Conservation (phyloP, 1,140 invertebrate genomes). For the Aradophagus sp. region DNA sequence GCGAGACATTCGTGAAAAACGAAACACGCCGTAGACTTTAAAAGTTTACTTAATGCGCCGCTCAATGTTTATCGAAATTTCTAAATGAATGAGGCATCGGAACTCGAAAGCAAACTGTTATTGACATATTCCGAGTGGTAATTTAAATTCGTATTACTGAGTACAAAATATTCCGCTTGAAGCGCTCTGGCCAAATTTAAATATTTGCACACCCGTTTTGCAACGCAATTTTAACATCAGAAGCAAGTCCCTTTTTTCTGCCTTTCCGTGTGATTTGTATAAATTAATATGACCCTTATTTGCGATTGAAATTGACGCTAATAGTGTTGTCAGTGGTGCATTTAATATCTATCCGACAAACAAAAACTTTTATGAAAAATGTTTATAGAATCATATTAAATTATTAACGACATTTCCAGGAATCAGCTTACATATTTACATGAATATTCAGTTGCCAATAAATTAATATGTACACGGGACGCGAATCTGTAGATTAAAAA, state of each 20-base stretch:
- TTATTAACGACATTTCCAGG: too few species aligned
- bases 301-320: too few species aligned
- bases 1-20: conserved; percentile 27
- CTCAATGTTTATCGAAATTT: conserved; percentile 23
- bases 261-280: too few species aligned
- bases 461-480: too few species aligned
- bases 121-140: conserved; percentile 16
- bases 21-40: conserved; percentile 18
- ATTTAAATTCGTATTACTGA: conserved; percentile 28
- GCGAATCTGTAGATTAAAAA: too few species aligned
- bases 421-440: too few species aligned
- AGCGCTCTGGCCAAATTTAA: conserved; percentile 8
- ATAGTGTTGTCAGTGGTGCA: too few species aligned
- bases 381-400: too few species aligned
- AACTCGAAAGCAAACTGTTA: conserved; percentile 18
- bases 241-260: not conserved
- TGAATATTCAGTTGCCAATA: too few species aligned
- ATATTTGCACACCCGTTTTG: conserved; percentile 14
- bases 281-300: too few species aligned
- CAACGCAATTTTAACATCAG: conserved; percentile 6
- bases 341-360: too few species aligned
- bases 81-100: conserved; percentile 14
- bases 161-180: conserved; percentile 22
- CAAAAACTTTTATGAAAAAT: too few species aligned
- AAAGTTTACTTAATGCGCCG: conserved; percentile 8